A percentile compares a stretch with the other conserved stretches of the same genome.
These are phyloP conservation scores for Gorilla gorilla DNA, from an alignment of 2,113 vertebrate species.

Conservation along the genomic window DNA sequence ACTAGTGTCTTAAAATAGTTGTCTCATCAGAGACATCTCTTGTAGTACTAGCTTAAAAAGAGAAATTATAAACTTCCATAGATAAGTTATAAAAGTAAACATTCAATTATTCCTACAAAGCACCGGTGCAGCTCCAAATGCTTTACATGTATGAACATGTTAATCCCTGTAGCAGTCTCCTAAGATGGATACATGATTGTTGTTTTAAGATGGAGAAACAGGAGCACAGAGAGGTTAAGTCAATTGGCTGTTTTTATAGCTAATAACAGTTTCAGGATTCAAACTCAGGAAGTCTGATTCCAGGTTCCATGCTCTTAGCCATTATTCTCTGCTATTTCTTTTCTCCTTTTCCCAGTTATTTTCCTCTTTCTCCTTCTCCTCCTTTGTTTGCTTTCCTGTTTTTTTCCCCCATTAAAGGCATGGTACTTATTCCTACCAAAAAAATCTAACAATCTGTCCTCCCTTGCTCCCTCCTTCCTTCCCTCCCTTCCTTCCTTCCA, in stretches of 20 bases:
- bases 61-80: background rate
- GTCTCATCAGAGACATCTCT: background rate
- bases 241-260: background rate
- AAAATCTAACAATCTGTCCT: no score
- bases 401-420: background rate
- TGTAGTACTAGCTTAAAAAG: background rate
- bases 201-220: background rate
- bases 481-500: background rate
- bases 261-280: background rate
- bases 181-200: background rate
- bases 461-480: rapidly evolving
- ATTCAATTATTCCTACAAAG: background rate
- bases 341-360: background rate
- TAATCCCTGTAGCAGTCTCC: background rate
- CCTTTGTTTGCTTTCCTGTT: background rate
- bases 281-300: background rate
- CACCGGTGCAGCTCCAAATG: background rate
- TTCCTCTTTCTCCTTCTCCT: no score
- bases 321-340: background rate
- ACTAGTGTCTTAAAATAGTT: background rate
- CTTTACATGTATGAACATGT: background rate
- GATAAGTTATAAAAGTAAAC: background rate
- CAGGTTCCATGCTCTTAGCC: background rate
- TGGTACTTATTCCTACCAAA: background rate
- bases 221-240: background rate